Percentiles rank a stretch among this genome's conserved stretches.
Conservation (phyloP, 30 jellyfish, hydroid and myxozoan genomes). For the Haliclystus octoradiatus region DNA sequence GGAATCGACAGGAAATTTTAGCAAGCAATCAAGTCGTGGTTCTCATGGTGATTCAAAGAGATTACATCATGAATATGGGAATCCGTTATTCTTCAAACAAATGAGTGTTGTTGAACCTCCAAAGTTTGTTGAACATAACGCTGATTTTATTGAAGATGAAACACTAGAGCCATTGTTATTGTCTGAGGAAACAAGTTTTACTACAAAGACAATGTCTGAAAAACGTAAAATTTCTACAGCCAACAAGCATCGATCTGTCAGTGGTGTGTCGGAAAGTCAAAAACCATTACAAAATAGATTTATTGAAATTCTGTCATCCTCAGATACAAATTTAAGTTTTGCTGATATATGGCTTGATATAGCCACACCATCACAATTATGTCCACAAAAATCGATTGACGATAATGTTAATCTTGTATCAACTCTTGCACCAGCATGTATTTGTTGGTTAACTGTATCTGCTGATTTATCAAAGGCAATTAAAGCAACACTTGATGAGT, state of each 20-base stretch:
- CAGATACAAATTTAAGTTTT: conserved; percentile 3
- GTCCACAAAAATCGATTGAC: conserved; percentile 47
- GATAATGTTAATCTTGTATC: conserved; percentile 61
- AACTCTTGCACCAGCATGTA: conserved; percentile 56
- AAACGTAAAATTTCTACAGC: no score
- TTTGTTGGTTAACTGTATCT: conserved; percentile 73
- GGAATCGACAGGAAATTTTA: no score
- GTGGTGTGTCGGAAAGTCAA: not conserved
- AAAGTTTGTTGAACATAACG: not conserved
- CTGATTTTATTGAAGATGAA: not conserved
- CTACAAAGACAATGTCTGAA: no score
- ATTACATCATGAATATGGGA: no score
- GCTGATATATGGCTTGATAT: conserved; percentile 57
- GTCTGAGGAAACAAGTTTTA: not conserved
- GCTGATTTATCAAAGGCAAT: conserved; percentile 26
- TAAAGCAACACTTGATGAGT: conserved; percentile 4
- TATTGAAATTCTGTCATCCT: not conserved
- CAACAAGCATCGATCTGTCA: not conserved
- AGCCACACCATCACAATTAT: conserved; percentile 83
- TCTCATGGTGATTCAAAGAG: no score
- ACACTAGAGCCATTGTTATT: not conserved
- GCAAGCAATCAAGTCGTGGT: no score
- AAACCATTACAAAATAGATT: not conserved
- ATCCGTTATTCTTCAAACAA: not conserved
- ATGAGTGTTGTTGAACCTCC: not conserved